Conservation (phyloP, 2,113 vertebrate genomes). For the Calidris pygmaea region DNA sequence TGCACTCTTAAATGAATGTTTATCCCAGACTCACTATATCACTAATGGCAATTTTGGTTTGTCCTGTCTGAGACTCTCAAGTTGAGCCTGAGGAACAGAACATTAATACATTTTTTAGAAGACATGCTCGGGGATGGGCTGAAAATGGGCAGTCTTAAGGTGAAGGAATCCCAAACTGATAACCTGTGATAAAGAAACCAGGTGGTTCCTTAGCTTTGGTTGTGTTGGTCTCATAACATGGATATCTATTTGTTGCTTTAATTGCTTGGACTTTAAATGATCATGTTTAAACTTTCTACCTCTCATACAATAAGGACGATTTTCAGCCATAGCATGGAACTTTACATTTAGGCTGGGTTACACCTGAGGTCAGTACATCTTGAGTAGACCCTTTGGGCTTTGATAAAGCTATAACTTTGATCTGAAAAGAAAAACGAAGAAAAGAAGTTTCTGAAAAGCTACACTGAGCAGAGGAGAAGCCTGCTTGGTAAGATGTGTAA, state of each 20-base stretch:
- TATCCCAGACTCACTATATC: neutral
- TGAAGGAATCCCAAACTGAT: neutral
- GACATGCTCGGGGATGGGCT: neutral
- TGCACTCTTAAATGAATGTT: neutral
- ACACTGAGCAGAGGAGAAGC: neutral
- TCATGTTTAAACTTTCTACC: neutral
- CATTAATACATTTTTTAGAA: neutral
- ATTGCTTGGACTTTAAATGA: neutral
- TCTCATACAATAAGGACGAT: neutral
- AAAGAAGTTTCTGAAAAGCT: neutral
- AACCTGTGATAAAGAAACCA: neutral
- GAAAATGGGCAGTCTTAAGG: neutral
- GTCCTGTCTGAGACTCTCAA: neutral
- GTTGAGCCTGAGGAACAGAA: neutral
- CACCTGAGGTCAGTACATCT: neutral
- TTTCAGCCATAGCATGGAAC: neutral
- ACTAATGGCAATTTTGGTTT: neutral
- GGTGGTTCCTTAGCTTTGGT: neutral
- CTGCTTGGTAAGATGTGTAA: neutral
- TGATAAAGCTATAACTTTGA: neutral
- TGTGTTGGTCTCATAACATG: neutral
- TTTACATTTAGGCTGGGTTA: neutral
- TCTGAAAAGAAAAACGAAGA: neutral
- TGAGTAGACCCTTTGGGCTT: neutral
- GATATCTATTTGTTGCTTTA: neutral